Evolutionary conservation across 2,888 invertebrate genomes (phyloP).

Genomic region (Eristalinus aeneus): DNA sequence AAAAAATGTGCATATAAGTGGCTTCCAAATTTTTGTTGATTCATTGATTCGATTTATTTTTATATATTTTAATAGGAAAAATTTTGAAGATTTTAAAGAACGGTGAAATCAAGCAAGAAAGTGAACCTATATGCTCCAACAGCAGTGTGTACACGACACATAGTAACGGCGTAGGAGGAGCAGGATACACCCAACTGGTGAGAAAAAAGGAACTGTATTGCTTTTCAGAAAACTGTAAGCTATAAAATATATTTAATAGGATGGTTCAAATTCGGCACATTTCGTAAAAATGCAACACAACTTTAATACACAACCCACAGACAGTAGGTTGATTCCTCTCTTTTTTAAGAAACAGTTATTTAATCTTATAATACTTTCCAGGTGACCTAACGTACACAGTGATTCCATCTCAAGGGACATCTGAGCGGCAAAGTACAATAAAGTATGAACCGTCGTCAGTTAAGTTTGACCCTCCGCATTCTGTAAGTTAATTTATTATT

Average conservation of each 20-base stretch:
- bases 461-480: slow-evolving; percentile 63
- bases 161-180: slow-evolving; percentile 55
- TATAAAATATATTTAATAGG: slow-evolving; percentile 71
- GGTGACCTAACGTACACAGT: slow-evolving; percentile 77
- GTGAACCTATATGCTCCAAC: slow-evolving; percentile 53
- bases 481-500: slow-evolving; percentile 53
- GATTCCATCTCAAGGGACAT: slow-evolving; percentile 74
- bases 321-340: slow-evolving; percentile 74
- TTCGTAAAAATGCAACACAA: slow-evolving; percentile 77
- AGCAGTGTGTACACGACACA: slow-evolving; percentile 56
- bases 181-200: slow-evolving; percentile 69
- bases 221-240: slow-evolving; percentile 3
- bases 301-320: slow-evolving; percentile 76
- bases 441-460: slow-evolving; percentile 72
- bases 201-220: slow-evolving; percentile 46
- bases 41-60: not conserved
- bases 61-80: slow-evolving; percentile 74
- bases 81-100: slow-evolving; percentile 78
- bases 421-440: slow-evolving; percentile 64
- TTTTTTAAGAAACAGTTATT: not conserved
- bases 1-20: not conserved
- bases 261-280: slow-evolving; percentile 77
- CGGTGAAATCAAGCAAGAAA: slow-evolving; percentile 77
- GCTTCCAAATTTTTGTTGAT: not conserved
- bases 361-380: slow-evolving; percentile 54